Evolutionary conservation across 2,113 vertebrate genomes (phyloP).

Genomic region (Entelurus aequoreus): DNA sequence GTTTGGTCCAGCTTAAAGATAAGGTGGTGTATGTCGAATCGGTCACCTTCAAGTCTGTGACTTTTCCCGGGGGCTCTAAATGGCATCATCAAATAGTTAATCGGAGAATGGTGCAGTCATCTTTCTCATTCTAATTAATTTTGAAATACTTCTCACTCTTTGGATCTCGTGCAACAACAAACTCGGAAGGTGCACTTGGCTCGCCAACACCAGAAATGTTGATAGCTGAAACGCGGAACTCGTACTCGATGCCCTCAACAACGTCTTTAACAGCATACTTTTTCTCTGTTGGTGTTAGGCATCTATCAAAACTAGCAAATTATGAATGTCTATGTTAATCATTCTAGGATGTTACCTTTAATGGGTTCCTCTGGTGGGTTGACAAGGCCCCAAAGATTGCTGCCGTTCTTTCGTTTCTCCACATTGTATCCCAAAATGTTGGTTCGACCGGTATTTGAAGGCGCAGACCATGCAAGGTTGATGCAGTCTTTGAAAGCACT

Average conservation of each 20-base stretch:
- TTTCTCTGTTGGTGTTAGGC: slow-evolving; percentile 60
- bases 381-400: slow-evolving; percentile 73
- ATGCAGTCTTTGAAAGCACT: slow-evolving; percentile 73
- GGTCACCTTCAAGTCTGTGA: slow-evolving; percentile 76
- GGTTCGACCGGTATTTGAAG: slow-evolving; percentile 70
- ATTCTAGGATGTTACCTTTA: slow-evolving; percentile 58
- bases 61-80: slow-evolving; percentile 76
- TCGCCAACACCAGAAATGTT: slow-evolving; percentile 78
- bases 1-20: slow-evolving; percentile 77
- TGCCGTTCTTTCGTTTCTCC: slow-evolving; percentile 83
- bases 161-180: slow-evolving; percentile 74
- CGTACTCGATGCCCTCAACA: slow-evolving; percentile 79
- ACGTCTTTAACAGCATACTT: slow-evolving; percentile 69
- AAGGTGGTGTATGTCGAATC: slow-evolving; percentile 74
- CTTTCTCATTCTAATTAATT: neutral
- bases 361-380: slow-evolving; percentile 58
- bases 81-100: neutral
- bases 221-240: slow-evolving; percentile 82
- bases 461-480: slow-evolving; percentile 76
- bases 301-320: neutral
- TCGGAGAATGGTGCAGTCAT: neutral
- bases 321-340: neutral
- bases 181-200: slow-evolving; percentile 73
- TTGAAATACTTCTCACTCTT: slow-evolving; percentile 69
- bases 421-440: slow-evolving; percentile 76